Conservation (phyloP, 2,797 vertebrate species). For the Dendrocincla tyrannina region DNA sequence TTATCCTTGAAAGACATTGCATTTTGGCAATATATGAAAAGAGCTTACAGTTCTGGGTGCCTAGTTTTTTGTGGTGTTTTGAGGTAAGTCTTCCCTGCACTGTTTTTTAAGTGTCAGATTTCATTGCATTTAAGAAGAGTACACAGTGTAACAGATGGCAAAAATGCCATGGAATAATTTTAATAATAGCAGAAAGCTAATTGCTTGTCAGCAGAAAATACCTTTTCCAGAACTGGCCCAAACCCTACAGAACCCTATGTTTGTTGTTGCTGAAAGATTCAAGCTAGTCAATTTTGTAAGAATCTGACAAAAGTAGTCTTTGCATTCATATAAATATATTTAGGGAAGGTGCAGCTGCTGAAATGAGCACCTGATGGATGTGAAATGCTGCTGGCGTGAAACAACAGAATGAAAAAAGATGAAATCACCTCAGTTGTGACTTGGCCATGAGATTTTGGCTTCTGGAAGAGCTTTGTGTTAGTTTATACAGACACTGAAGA, state of each 20-base stretch:
- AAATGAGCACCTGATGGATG: neutral
- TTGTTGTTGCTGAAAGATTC: neutral
- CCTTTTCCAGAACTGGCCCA: neutral
- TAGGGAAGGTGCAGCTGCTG: neutral
- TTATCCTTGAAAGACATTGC: neutral
- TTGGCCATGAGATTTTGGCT: neutral
- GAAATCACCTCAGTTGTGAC: neutral
- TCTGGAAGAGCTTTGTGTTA: neutral
- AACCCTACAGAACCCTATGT: neutral
- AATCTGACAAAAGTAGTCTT: neutral
- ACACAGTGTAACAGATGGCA: neutral
- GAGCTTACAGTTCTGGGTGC: neutral
- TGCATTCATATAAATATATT: neutral
- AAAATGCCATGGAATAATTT: neutral
- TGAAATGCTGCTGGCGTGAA: neutral
- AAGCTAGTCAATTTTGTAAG: neutral
- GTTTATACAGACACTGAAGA: neutral
- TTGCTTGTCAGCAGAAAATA: neutral
- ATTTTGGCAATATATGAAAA: neutral
- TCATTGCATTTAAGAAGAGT: neutral
- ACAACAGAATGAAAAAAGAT: neutral
- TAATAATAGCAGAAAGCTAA: conserved; percentile 3
- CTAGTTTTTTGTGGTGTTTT: neutral
- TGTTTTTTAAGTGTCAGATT: neutral
- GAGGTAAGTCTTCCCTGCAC: neutral